A percentile compares a stretch with the other conserved stretches of the same genome.
Evolutionary conservation across 1,140 invertebrate species (phyloP).

Genomic region (Callitettix versicolor): DNA sequence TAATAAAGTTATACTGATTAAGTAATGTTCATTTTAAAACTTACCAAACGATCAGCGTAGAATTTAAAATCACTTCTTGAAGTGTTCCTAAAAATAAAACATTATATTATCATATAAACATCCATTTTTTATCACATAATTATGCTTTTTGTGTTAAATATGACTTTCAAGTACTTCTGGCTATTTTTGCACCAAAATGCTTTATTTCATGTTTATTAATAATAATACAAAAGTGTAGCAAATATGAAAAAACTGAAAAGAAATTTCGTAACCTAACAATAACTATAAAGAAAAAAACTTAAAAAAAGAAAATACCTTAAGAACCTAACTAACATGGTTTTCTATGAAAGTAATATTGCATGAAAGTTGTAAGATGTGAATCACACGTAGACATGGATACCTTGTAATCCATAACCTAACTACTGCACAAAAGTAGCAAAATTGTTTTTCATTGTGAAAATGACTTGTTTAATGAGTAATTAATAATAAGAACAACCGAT

Average conservation of each 20-base stretch:
- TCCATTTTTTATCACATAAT: neutral
- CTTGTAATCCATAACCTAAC: too few species aligned
- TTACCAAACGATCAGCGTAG: conserved; percentile 84
- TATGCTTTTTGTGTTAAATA: neutral
- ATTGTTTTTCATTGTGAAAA: too few species aligned
- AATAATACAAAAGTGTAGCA: neutral
- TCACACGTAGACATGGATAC: too few species aligned
- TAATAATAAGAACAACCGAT: too few species aligned
- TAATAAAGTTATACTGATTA: too few species aligned
- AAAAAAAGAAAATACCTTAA: too few species aligned
- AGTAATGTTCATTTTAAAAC: conserved; percentile 25
- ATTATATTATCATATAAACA: conserved; percentile 16
- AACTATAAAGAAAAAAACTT: too few species aligned
- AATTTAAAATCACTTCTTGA: conserved; percentile 95
- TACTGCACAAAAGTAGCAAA: too few species aligned
- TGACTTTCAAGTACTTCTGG: neutral
- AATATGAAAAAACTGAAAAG: neutral
- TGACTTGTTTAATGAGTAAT: too few species aligned
- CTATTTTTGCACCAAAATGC: neutral
- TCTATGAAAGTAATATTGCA: too few species aligned
- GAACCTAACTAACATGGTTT: too few species aligned
- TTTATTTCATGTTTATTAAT: neutral
- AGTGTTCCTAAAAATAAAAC: conserved; percentile 64
- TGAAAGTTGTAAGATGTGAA: too few species aligned
- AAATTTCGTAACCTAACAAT: neutral